Evolutionary conservation across 2,888 invertebrate species (phyloP).

Genomic region (Melieria omissa): DNA sequence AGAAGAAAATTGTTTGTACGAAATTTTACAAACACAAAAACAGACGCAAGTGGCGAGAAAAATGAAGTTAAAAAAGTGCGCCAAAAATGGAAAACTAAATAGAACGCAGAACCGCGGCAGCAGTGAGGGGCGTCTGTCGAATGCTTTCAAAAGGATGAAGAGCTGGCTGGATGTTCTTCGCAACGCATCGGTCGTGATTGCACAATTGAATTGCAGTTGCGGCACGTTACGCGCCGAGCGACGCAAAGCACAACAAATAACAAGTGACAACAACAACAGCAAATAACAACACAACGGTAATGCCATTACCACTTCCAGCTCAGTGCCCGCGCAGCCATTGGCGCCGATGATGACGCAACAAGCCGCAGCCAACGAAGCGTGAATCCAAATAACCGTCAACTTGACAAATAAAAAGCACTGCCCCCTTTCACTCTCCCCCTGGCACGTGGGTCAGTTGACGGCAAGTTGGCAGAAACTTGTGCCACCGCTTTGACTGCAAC

Average conservation of each 20-base stretch:
- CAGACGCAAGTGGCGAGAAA: neutral
- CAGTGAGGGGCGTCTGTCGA: neutral
- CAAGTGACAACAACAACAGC: conserved; percentile 10
- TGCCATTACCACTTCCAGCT: neutral
- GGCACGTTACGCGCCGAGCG: conserved; percentile 17
- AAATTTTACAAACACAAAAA: conserved; percentile 18
- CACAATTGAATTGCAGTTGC: conserved; percentile 44
- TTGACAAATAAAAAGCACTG: conserved; percentile 31
- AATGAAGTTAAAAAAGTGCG: neutral
- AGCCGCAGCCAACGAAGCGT: conserved; percentile 40
- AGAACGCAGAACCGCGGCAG: conserved; percentile 19
- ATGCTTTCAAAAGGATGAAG: neutral
- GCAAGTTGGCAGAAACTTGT: too few relatives aligned
- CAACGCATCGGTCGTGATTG: conserved; percentile 39
- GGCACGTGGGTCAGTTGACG: too few relatives aligned
- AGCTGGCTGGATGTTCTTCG: neutral
- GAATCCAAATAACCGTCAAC: conserved; percentile 42
- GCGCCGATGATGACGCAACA: conserved; percentile 24
- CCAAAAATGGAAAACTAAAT: neutral
- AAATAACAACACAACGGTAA: neutral
- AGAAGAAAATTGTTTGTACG: conserved; percentile 20
- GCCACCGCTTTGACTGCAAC: too few relatives aligned
- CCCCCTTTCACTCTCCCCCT: neutral
- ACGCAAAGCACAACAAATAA: neutral
- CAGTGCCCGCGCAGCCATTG: too few relatives aligned